Percentiles rank a stretch among this genome's conserved stretches.
phyloP scores from a whole-genome alignment of 2,797 vertebrate genomes.

The Trematomus bernacchii region DNA sequence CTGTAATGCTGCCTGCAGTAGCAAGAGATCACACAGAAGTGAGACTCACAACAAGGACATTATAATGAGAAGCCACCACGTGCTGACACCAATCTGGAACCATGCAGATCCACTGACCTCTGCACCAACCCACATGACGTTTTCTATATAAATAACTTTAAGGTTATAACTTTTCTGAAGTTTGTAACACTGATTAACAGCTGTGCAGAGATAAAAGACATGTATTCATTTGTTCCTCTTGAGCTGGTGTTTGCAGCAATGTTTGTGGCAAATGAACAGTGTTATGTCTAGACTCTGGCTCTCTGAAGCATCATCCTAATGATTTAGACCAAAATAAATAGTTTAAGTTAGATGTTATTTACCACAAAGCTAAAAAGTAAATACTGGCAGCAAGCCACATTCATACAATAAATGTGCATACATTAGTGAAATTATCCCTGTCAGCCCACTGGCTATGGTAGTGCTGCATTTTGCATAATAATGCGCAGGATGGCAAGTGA shows the following conservation, averaged over 20 bases:
- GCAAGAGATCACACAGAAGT: conserved; percentile 27
- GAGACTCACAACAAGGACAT: conserved; percentile 17
- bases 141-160: not conserved
- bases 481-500: not conserved
- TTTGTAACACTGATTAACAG: not conserved
- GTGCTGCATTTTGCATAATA: not conserved
- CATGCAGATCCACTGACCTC: not conserved
- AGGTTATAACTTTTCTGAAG: not conserved
- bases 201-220: not conserved
- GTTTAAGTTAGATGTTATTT: too few relatives aligned
- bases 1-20: conserved; percentile 19
- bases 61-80: conserved; percentile 2
- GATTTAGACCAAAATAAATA: too few relatives aligned
- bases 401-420: not conserved
- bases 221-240: not conserved
- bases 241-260: not conserved
- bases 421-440: conserved; percentile 1
- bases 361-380: not conserved
- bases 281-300: not conserved
- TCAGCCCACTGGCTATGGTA: not conserved
- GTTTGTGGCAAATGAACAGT: not conserved
- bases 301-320: too few relatives aligned
- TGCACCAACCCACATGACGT: not conserved
- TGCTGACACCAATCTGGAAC: not conserved
- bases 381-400: not conserved